phyloP scores from a whole-genome alignment of 2,113 vertebrate species.

The Eira barbara region DNA sequence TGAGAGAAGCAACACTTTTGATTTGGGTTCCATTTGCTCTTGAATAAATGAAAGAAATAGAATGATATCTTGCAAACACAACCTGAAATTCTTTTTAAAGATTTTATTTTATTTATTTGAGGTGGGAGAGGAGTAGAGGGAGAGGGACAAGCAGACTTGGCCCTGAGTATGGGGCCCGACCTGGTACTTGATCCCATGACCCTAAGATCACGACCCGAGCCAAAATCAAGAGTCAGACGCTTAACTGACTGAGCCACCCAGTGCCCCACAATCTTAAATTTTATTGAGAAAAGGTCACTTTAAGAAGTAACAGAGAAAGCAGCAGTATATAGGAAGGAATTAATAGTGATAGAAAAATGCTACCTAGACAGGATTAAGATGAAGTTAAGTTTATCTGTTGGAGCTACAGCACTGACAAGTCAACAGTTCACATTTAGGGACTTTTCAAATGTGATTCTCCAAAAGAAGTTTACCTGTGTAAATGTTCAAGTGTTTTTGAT shows the following conservation, averaged over 20 bases:
- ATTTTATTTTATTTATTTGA: not conserved
- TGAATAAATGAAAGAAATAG: not conserved
- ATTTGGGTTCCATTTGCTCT: not conserved
- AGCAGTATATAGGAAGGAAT: not conserved
- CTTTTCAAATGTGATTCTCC: not conserved
- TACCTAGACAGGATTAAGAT: not conserved
- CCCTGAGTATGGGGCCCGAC: not conserved
- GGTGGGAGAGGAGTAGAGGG: not conserved
- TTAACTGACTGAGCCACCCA: not conserved
- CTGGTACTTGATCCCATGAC: not conserved
- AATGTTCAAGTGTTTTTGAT: not conserved
- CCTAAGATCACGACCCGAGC: not conserved
- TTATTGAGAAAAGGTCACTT: not conserved
- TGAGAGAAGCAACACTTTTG: not conserved
- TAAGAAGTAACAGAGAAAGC: not conserved
- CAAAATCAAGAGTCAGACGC: not conserved
- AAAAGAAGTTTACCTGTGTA: not conserved
- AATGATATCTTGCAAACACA: not conserved
- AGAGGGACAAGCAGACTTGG: not conserved
- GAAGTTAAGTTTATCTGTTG: not conserved
- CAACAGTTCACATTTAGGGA: not conserved
- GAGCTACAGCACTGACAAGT: not conserved
- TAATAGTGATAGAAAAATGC: not conserved
- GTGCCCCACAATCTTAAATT: not conserved
- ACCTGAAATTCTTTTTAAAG: not conserved